Evolutionary conservation across 2,113 vertebrate species (phyloP), one percentile per base, ranked within the genome.

Genomic region (Alexandromys fortis): DNA sequence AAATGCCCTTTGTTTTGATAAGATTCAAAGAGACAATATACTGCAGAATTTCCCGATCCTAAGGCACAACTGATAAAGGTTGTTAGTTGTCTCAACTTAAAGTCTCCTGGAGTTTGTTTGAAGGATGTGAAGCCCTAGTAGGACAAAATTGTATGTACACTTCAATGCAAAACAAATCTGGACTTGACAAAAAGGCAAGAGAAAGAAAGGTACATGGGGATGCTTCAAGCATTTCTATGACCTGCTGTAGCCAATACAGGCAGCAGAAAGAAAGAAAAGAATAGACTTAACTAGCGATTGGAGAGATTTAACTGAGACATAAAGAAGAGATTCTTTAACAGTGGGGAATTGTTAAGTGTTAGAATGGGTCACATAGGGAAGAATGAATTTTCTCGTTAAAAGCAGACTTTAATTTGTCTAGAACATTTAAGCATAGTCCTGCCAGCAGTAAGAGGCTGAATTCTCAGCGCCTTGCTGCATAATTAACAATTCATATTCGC

Each of bases 381-480:
- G 55, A 92, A 95, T 82, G 11, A 70, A 89, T 96, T 86, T 90
- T 96, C 65, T 93, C 45, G 0, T 89, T 70, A 90, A 97, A 96
- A 86, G 35, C 19, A 88, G 67, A 85, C 76, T 90, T 95, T 92
- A 94, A 91, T 94, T 95, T 94, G 33, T 81, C 70, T 73, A 89
- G 42, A 92, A 86, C 73, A 22, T 78, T 86, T 89, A 96, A 75
- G 55, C 35, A 21, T 5, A 89, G 81, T 97, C 42, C 73, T 95
- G 45, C 61, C 76, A 75, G 85, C 24, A n/a, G 47, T 45, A 86
- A 88, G 10, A 92, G 35, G 45, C 42, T 92, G 47, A 90, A 73
- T 89, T 93, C 52, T 96, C 67, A 86, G 49, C 24, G n/a, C 90
- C 65, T 96, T 94, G 24, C 58, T 86, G 30, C 12, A 16, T 85